Percentiles rank a stretch among this genome's conserved stretches.
Conservation (phyloP, 2,113 vertebrate species). For the Epinephelus moara region DNA sequence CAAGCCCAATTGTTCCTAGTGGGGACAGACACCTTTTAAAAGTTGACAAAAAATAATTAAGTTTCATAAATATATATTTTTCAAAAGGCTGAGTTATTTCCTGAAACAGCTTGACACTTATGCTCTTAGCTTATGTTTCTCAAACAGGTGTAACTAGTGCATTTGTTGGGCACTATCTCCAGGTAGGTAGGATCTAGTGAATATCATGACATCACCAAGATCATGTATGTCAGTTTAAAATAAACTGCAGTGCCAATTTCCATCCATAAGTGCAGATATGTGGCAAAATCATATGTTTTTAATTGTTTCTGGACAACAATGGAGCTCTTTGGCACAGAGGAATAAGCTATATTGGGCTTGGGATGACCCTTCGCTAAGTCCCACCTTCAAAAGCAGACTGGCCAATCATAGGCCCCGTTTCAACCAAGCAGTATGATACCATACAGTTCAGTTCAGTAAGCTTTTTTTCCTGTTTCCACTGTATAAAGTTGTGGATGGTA, state of each 20-base stretch:
- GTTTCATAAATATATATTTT: too few species aligned
- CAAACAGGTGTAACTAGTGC: background rate
- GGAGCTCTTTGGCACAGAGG: too few species aligned
- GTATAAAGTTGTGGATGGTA: too few species aligned
- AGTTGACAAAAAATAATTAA: too few species aligned
- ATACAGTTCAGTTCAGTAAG: too few species aligned
- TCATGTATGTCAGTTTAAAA: background rate
- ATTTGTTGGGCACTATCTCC: background rate
- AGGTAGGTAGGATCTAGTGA: background rate
- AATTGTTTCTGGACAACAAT: background rate
- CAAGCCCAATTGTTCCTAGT: background rate
- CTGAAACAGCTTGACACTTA: background rate
- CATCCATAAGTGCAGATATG: background rate
- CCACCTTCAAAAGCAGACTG: too few species aligned
- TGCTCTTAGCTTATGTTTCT: background rate
- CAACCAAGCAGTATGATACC: too few species aligned
- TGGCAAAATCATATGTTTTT: background rate
- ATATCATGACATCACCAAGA: background rate
- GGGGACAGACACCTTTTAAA: background rate
- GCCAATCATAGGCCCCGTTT: too few species aligned
- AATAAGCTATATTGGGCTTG: background rate
- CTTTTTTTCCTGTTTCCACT: too few species aligned
- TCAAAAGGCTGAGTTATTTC: background rate
- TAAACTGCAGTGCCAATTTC: background rate
- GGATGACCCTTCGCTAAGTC: too few species aligned